Evolutionary conservation across 2,113 vertebrate genomes (phyloP).

Genomic region (Fulmarus glacialis): DNA sequence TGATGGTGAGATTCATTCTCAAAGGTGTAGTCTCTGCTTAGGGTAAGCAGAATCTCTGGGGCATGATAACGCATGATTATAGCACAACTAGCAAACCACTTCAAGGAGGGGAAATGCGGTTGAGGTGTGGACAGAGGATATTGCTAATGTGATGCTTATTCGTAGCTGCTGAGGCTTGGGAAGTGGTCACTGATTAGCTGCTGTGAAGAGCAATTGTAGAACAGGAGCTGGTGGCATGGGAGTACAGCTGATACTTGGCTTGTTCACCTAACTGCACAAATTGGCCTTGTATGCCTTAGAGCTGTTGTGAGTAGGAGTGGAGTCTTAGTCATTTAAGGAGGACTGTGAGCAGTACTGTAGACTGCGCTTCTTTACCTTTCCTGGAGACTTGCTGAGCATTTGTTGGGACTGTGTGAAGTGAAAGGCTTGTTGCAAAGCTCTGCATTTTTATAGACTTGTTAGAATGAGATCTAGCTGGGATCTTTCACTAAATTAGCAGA

Average conservation of each 20-base stretch:
- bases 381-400: neutral
- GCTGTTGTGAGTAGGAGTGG: neutral
- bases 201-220: neutral
- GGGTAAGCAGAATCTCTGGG: neutral
- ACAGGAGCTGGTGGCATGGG: neutral
- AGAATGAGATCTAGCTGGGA: neutral
- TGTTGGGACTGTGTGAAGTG: neutral
- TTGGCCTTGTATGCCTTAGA: neutral
- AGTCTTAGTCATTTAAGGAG: neutral
- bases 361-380: neutral
- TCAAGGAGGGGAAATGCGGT: neutral
- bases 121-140: neutral
- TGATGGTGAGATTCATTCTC: neutral
- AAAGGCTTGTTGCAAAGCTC: neutral
- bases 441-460: neutral
- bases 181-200: neutral
- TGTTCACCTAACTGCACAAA: neutral
- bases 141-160: neutral
- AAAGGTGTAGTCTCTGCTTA: neutral
- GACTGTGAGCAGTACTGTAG: neutral
- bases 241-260: neutral
- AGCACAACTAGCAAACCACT: neutral
- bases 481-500: neutral
- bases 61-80: no score
- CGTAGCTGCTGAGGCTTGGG: neutral